These are phyloP conservation scores for Drosophila azteca DNA, from an alignment of 1,140 invertebrate species.

Conservation along the genomic window DNA sequence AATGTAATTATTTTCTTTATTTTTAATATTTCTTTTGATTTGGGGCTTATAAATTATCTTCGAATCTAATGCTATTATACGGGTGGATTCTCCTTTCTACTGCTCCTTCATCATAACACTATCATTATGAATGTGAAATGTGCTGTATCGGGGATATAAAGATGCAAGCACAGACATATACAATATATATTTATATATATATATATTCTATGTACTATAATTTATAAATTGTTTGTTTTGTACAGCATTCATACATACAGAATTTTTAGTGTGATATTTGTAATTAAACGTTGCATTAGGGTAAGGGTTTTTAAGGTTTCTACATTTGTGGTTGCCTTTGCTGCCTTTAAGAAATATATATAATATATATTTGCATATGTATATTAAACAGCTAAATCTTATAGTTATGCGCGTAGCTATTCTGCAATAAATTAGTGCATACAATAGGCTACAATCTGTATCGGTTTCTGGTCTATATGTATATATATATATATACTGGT, in stretches of 20 bases:
- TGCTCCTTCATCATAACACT: too few relatives aligned
- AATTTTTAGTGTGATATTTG: conserved; percentile 61
- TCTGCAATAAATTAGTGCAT: conserved; percentile 73
- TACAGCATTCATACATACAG: conserved; percentile 50
- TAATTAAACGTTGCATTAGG: conserved; percentile 63
- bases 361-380: conserved; percentile 54
- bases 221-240: conserved; percentile 70
- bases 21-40: conserved; percentile 52
- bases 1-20: conserved; percentile 62
- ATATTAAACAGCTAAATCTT: conserved; percentile 71
- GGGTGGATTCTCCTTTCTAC: conserved; percentile 38
- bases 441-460: conserved; percentile 60
- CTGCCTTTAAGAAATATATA: conserved; percentile 66
- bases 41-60: conserved; percentile 65
- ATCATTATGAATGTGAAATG: conserved; percentile 54
- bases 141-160: conserved; percentile 48
- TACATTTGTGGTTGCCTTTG: conserved; percentile 57
- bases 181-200: conserved; percentile 55
- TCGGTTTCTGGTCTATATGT: conserved; percentile 33
- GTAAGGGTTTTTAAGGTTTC: conserved; percentile 31
- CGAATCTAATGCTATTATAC: conserved; percentile 67
- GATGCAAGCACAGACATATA: conserved; percentile 69
- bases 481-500: conserved; percentile 30
- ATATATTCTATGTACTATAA: conserved; percentile 54
- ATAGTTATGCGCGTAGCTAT: conserved; percentile 65